Conservation (phyloP, 2,888 invertebrate genomes). For the Strigamia maritima region DNA sequence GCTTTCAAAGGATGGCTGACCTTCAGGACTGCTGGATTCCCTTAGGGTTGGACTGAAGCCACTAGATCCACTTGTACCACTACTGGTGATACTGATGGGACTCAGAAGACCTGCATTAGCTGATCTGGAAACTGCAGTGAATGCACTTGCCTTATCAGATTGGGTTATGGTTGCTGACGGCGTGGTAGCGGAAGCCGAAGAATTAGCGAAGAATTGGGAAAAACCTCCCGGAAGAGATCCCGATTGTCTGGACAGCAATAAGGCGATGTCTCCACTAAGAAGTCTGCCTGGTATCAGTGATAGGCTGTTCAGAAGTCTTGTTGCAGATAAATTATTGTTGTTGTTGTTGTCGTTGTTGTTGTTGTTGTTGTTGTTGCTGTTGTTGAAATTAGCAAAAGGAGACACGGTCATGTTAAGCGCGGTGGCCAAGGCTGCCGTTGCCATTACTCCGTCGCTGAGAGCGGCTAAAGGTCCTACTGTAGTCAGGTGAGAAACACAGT, state of each 20-base stretch:
- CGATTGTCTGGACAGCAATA: conserved; percentile 43
- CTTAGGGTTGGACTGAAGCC: conserved; percentile 36
- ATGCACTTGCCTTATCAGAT: conserved; percentile 11
- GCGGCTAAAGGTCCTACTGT: not conserved
- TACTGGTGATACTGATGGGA: conserved; percentile 31
- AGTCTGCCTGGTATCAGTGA: conserved; percentile 51
- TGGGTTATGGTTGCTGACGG: conserved; percentile 35
- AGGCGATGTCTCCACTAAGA: conserved; percentile 52
- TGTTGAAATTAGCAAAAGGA: not conserved
- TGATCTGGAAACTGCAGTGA: not conserved
- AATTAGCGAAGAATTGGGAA: not conserved
- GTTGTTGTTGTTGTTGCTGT: conserved; percentile 2
- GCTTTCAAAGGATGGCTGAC: not conserved
- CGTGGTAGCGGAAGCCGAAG: not conserved
- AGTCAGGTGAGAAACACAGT: conserved; percentile 56
- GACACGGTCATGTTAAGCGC: conserved; percentile 45
- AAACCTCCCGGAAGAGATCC: not conserved
- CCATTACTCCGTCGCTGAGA: conserved; percentile 37
- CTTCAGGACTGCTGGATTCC: conserved; percentile 19
- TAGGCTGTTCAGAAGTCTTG: conserved; percentile 37
- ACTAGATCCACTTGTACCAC: conserved; percentile 35
- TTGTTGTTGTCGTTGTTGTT: not conserved
- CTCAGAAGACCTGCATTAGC: conserved; percentile 14
- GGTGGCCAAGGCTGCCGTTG: conserved; percentile 4
- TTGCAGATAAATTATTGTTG: not conserved